Evolutionary conservation across 2,888 invertebrate species (phyloP).

Genomic region (Rhorus exstirpatorius): DNA sequence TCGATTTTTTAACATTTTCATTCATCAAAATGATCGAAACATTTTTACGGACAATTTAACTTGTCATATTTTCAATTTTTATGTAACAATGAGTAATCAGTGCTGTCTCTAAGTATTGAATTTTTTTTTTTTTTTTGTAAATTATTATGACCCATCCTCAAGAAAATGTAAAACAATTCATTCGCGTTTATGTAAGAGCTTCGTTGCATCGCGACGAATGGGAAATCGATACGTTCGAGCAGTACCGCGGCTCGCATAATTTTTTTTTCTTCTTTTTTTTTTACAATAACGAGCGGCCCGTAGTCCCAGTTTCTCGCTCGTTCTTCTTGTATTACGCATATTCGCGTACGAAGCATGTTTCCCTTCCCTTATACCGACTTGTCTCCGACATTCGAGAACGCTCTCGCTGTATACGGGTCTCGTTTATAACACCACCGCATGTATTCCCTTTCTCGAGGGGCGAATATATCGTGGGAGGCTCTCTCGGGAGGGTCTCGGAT

Average conservation of each 20-base stretch:
- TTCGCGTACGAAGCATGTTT: slow-evolving; percentile 4
- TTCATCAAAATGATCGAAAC: neutral
- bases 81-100: too few relatives aligned
- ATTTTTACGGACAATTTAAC: neutral
- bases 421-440: slow-evolving; percentile 2
- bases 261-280: slow-evolving; percentile 67
- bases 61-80: neutral
- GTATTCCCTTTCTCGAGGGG: slow-evolving; percentile 28
- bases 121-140: too few relatives aligned
- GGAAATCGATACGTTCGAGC: slow-evolving; percentile 67
- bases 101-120: too few relatives aligned
- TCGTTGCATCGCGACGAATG: slow-evolving; percentile 68
- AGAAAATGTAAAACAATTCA: neutral
- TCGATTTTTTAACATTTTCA: neutral
- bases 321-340: slow-evolving; percentile 68
- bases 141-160: too few relatives aligned
- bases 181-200: neutral
- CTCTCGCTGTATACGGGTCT: slow-evolving; percentile 41
- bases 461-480: slow-evolving; percentile 54
- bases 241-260: slow-evolving; percentile 47
- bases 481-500: slow-evolving; percentile 49
- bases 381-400: slow-evolving; percentile 71
- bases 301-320: slow-evolving; percentile 18
- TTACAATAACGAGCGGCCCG: slow-evolving; percentile 64
- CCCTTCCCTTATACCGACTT: slow-evolving; percentile 32